These are phyloP conservation scores for Prenolepis imparis DNA, from an alignment of 2,888 invertebrate genomes.

Conservation along the genomic window DNA sequence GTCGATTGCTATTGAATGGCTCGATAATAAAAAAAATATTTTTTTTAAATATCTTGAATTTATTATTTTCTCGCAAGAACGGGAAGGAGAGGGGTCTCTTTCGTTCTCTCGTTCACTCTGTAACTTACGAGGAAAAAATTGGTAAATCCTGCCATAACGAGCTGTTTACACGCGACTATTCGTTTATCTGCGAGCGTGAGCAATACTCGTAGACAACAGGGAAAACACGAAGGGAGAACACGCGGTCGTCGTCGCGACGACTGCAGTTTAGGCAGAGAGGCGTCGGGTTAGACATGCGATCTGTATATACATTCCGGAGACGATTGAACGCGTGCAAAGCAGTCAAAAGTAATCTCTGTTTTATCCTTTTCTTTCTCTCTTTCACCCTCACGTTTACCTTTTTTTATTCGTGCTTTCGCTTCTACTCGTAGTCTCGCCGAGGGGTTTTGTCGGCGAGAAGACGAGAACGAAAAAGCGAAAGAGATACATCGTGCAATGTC, in stretches of 20 bases:
- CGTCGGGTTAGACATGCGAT: constrained; percentile 32
- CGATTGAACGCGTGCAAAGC: constrained; percentile 73
- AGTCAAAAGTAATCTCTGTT: constrained; percentile 71
- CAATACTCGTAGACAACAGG: not conserved
- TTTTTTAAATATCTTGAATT: not conserved
- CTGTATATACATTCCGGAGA: constrained; percentile 55
- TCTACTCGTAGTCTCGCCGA: constrained; percentile 56
- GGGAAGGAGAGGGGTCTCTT: not conserved
- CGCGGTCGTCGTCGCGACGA: constrained; percentile 31
- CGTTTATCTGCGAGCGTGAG: constrained; percentile 36
- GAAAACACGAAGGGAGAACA: constrained; percentile 11
- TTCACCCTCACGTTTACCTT: not conserved
- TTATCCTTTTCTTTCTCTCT: constrained; percentile 46
- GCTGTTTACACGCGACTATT: constrained; percentile 33
- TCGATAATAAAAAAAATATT: not conserved
- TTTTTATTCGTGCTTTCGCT: constrained; percentile 31
- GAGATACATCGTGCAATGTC: constrained; percentile 49
- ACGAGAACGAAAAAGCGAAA: constrained; percentile 4
- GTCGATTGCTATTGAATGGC: not conserved
- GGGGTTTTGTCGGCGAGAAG: constrained; percentile 29
- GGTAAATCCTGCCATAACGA: constrained; percentile 19
- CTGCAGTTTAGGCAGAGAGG: constrained; percentile 20
- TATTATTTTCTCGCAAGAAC: not conserved
- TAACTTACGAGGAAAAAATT: not conserved
- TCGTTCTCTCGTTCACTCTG: not conserved